A percentile compares a stretch with the other conserved stretches of the same genome.
Evolutionary conservation across 2,888 invertebrate species (phyloP).

Genomic region (Ichneumon xanthorius): DNA sequence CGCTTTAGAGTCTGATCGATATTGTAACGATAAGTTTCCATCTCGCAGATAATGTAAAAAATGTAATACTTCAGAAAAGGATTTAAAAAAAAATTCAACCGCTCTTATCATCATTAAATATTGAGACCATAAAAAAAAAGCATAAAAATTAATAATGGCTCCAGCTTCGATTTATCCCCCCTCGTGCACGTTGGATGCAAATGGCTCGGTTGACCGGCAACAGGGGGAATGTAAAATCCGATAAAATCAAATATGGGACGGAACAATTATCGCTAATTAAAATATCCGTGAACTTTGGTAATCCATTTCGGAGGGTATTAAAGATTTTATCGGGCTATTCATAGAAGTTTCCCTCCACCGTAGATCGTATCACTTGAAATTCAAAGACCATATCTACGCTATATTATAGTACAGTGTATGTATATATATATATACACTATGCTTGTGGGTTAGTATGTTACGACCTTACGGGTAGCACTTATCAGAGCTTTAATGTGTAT

Average conservation of each 20-base stretch:
- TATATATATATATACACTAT: neutral
- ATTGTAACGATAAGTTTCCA: neutral
- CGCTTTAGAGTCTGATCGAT: neutral
- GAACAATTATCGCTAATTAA: slow-evolving; percentile 45
- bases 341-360: slow-evolving; percentile 5
- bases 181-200: neutral
- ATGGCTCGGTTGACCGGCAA: slow-evolving; percentile 4
- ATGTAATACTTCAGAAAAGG: neutral
- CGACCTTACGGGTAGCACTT: slow-evolving; percentile 51
- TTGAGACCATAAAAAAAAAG: neutral
- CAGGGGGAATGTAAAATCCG: slow-evolving; percentile 8
- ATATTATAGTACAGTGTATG: slow-evolving; percentile 12
- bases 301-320: slow-evolving; percentile 18
- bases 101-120: neutral
- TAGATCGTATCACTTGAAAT: slow-evolving; percentile 16
- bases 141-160: neutral
- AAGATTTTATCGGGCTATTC: slow-evolving; percentile 36
- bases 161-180: neutral
- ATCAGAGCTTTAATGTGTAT: slow-evolving; percentile 55
- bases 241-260: slow-evolving; percentile 13
- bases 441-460: slow-evolving; percentile 51
- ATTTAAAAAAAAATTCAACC: neutral
- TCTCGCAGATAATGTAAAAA: neutral
- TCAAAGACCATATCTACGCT: slow-evolving; percentile 7
- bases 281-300: slow-evolving; percentile 32